Evolutionary conservation across 2,888 invertebrate species (phyloP), one percentile per base, ranked within the genome.

Genomic region (Gryllus longicercus): DNA sequence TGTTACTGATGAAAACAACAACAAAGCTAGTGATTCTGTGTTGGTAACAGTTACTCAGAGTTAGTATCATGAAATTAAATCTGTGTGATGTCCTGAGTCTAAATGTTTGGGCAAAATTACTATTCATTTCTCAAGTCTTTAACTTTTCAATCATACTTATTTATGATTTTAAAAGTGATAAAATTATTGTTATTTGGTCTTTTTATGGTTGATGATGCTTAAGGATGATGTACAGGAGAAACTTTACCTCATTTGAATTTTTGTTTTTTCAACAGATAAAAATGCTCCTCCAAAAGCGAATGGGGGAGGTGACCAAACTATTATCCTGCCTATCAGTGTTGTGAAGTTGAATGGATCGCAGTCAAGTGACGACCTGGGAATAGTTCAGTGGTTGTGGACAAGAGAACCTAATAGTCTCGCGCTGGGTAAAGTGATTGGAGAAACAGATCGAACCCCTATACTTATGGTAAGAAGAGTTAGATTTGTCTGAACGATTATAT

Each of bases 201-300:
- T 38, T 38, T 38, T 38, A 38, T 21, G 21, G 8, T 8, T 38
- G 1, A 8, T 38, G 8, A 38, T 38, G 38, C 38, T 38, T 38
- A 8, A 8, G 38, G 38, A 38, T 38, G 38, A 38, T 38, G 38
- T 3, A 38, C 5, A 8, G 38, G 38, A 38, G 8, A 8, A 38
- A 5, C 38, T 8, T 38, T 38, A 38, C 38, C 38, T 38, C 12
- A 82, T 80, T 74, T 74, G n/a, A 21, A 11, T 82, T 3, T 3
- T 74, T 23, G 5, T 81, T 79, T 82, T 84, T 80, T 83, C 85
- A 85, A 77, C 86, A 96, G 97, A 95, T 87, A 93, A 94, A 87
- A 98, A 98, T 88, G 93, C 94, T 81, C 91, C 95, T 10, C 97
- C 97, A 0, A 93, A 93, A 85, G 96, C 97, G 0, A 93, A 95